Evolutionary conservation across 2,113 vertebrate species (phyloP), one percentile per base, ranked within the genome.

Genomic region (Anthoscopus minutus): DNA sequence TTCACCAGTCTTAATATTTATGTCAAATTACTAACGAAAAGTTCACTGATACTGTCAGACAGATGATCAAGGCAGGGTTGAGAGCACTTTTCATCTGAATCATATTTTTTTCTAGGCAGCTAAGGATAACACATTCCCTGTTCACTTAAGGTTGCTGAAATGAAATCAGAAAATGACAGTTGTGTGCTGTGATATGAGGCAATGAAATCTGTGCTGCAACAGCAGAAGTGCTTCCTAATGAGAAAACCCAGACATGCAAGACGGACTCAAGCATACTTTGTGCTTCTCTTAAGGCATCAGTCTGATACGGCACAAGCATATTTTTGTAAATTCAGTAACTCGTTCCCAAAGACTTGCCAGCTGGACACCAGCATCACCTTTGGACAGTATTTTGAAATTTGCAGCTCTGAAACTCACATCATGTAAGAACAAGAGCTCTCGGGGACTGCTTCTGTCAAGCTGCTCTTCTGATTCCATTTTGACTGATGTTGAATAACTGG

Each of bases 1-100:
- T 93, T 92, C 82, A 93, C 38, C 42, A 77, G 81, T 77, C 51
- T 70, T 77, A 92, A 83, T 85, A 96, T 92, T 83, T 89, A 88
- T 86, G 82, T 78, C 92, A 93, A 83, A 84, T 71, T 78, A 77
- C 62, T 53, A 93, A 78, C 5, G 6, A 81, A 60, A 94, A 94
- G 82, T 90, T 93, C 85, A 92, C 56, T 4, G 2, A 83, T 94
- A 81, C 56, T 79, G 84, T 86, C 81, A 96, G 80, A 77, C 72
- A 96, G 72, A 95, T 64, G 86, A 96, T 92, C 77, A 86, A 81
- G 51, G 30, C 64, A 79, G 44, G 47, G 65, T 27, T 94, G 70
- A 89, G 48, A 92, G 62, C 48, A 44, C 37, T 89, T 94, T 74
- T 93, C 89, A 96, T 92, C 77, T 76, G 25, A 96, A 86, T 11